Percentiles rank a stretch among this genome's conserved stretches.
Conservation (phyloP, 2,797 vertebrate species). For the Strix occidentalis region DNA sequence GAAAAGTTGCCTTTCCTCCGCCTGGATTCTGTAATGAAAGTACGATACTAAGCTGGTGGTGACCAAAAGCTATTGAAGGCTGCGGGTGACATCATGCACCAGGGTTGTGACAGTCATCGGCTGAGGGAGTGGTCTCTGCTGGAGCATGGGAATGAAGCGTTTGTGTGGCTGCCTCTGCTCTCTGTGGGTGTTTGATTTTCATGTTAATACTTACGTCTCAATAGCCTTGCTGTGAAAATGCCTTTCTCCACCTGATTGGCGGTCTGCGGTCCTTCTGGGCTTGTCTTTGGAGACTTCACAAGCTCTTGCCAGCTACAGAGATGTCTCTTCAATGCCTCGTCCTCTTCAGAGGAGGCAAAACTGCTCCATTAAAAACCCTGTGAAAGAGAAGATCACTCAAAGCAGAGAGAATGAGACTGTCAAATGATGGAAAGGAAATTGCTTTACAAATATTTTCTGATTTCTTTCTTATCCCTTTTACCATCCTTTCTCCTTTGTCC, state of each 20-base stretch:
- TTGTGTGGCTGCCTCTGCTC: not conserved
- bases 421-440: not conserved
- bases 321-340: not conserved
- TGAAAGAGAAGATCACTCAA: not conserved
- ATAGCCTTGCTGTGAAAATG: not conserved
- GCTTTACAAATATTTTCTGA: conserved; percentile 20
- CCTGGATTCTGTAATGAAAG: not conserved
- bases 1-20: not conserved
- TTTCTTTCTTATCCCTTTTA: conserved; percentile 12
- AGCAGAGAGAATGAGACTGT: conserved; percentile 4
- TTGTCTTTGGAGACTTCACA: not conserved
- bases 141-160: not conserved
- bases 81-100: rapidly evolving
- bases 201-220: not conserved
- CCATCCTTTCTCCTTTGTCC: conserved; percentile 24
- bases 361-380: not conserved
- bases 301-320: not conserved
- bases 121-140: not conserved
- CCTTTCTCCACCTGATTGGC: not conserved
- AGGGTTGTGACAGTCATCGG: not conserved
- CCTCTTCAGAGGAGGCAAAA: not conserved
- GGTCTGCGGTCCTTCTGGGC: not conserved
- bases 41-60: not conserved
- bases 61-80: not conserved
- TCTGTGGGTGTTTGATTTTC: not conserved